Base-by-base conservation (phyloP, 2,797 vertebrate species). In the Australoheros facetus region DNA sequence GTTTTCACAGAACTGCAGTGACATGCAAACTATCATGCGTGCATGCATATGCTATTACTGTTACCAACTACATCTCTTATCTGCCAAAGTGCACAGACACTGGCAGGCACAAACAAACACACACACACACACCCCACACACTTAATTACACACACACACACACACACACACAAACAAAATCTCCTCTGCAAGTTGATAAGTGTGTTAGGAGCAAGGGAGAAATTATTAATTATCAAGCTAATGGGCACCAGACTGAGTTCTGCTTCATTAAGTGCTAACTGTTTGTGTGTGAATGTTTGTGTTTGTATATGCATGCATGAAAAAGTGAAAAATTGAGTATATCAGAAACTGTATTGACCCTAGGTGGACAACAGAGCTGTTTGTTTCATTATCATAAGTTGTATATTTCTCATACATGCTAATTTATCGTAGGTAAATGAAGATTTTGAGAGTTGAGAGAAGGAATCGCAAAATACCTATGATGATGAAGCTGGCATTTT, bases 151-250 rank as follows among this genome's bases (percentile, higher is more conserved):
- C 77, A 48, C 70, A 82, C 78, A 79, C 14, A 76, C 76, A 87
- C 59, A 37, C 71, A 30, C 28, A 30, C 28, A 30, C 28, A 30
- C 37, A 37, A 10, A 37, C 37, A 66, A 74, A 79, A 75, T 73
- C 83, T 86, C 88, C 81, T 89, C 87, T 94, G 96, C 95, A 95
- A 95, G 95, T 95, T 98, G 96, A 97, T 97, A 95, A 97, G 97
- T 96, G 95, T 96, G 96, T 97, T 95, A 96, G 96, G 79, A 96
- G 96, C 94, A 96, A 93, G 91, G 94, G 97, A 97, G 97, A 98
- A 98, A 97, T 97, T 97, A 98, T 98, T 98, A 98, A 99, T 99
- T 99, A 98, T 97, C 96, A 96, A 95, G 97, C 97, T 98, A 98
- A 99, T 98, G 97, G 96, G 96, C 96, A 97, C 96, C 96, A 96